phyloP scores from a whole-genome alignment of 2,797 vertebrate species.

The Oryzias dopingdopingensis region DNA sequence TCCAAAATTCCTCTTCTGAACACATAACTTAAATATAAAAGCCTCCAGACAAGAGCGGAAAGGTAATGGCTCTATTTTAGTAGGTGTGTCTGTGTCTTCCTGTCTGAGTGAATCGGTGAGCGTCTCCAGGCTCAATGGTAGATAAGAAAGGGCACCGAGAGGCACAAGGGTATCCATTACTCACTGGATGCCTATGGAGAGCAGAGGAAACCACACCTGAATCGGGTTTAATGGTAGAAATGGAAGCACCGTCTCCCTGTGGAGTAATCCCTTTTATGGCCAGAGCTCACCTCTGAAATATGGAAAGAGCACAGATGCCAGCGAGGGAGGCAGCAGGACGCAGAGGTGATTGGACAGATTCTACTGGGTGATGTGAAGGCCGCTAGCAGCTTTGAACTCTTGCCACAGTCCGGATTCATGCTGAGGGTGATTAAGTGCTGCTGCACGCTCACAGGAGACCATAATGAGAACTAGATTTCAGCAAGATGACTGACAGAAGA shows the following conservation, averaged over 20 bases:
- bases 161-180: conserved; percentile 73
- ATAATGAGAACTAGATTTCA: conserved; percentile 53
- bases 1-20: conserved; percentile 52
- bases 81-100: conserved; percentile 23
- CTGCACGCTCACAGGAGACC: conserved; percentile 43
- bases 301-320: conserved; percentile 71
- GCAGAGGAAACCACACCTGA: conserved; percentile 80
- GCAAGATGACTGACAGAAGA: conserved; percentile 25
- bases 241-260: conserved; percentile 71
- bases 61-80: conserved; percentile 36
- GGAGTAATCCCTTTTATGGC: conserved; percentile 78
- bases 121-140: conserved; percentile 44
- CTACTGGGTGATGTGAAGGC: conserved; percentile 57
- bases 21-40: conserved; percentile 42
- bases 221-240: conserved; percentile 81
- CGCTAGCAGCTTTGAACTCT: conserved; percentile 64
- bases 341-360: conserved; percentile 56
- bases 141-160: conserved; percentile 67
- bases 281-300: conserved; percentile 77
- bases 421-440: conserved; percentile 59
- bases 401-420: conserved; percentile 62
- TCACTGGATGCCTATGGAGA: conserved; percentile 69
- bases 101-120: conserved; percentile 36
- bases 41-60: conserved; percentile 55
- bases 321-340: conserved; percentile 44